Conservation (phyloP, 1,140 invertebrate genomes). For the Bilobella aurantiaca region DNA sequence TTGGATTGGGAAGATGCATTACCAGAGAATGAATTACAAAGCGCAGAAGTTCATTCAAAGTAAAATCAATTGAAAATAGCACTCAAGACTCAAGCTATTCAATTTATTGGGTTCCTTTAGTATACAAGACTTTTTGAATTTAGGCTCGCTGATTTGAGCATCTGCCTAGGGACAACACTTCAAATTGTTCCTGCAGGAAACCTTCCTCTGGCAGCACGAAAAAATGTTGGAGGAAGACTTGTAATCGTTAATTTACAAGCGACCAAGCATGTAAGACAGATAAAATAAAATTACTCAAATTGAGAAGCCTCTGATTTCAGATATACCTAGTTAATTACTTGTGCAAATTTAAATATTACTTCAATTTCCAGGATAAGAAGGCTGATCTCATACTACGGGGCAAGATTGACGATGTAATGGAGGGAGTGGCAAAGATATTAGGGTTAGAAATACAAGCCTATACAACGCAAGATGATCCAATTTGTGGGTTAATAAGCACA, state of each 20-base stretch:
- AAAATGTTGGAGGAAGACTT: conserved; percentile 67
- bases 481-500: conserved; percentile 39
- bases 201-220: conserved; percentile 76
- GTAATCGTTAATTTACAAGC: conserved; percentile 94
- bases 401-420: conserved; percentile 78
- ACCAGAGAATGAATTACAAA: conserved; percentile 75
- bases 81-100: too few species aligned
- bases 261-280: conserved; percentile 67
- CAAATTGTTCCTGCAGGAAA: conserved; percentile 96
- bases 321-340: too few species aligned
- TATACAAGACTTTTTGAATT: conserved; percentile 16
- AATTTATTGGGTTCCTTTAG: too few species aligned
- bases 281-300: too few species aligned
- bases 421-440: conserved; percentile 60
- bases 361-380: conserved; percentile 64
- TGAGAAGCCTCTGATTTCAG: too few species aligned
- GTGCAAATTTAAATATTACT: background rate
- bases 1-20: conserved; percentile 97
- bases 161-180: conserved; percentile 88
- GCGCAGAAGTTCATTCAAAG: conserved; percentile 79
- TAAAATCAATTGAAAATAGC: conserved; percentile 41
- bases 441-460: conserved; percentile 62
- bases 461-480: conserved; percentile 54
- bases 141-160: conserved; percentile 78
- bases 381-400: conserved; percentile 78